A percentile compares a stretch with the other conserved stretches of the same genome.
These are phyloP conservation scores for Oophaga sylvatica DNA, from an alignment of 2,797 vertebrate species.

Conservation along the genomic window DNA sequence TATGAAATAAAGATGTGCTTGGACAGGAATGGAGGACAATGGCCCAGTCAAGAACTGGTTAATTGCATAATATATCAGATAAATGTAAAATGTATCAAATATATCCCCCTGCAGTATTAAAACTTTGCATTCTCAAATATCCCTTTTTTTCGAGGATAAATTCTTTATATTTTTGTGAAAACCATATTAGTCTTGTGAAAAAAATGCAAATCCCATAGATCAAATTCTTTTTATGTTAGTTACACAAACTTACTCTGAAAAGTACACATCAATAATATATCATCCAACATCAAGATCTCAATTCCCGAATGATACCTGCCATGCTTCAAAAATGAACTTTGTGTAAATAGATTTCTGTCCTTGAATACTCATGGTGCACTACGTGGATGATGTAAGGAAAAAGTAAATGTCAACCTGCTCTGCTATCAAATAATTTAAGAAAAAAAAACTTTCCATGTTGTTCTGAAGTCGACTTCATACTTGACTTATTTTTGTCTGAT, in stretches of 20 bases:
- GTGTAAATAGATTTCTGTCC: constrained; percentile 50
- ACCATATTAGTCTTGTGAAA: background rate
- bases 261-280: constrained; percentile 56
- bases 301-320: constrained; percentile 42
- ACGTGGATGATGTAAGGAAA: constrained; percentile 35
- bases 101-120: background rate
- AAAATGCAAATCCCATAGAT: background rate
- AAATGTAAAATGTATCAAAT: background rate
- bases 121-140: background rate
- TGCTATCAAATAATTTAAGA: constrained; percentile 31
- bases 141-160: background rate
- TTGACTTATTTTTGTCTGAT: background rate
- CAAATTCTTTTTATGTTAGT: constrained; percentile 23
- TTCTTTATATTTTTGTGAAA: background rate
- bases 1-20: too few species aligned
- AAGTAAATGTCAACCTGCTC: constrained; percentile 50
- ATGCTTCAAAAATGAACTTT: constrained; percentile 46
- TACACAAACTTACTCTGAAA: constrained; percentile 26
- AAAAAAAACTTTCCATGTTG: background rate
- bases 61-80: background rate
- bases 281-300: constrained; percentile 30
- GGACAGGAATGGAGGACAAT: too few species aligned
- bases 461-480: background rate
- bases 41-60: too few species aligned
- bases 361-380: constrained; percentile 35